These are phyloP conservation scores for Macropodus opercularis DNA, from an alignment of 2,797 vertebrate species.

Conservation along the genomic window DNA sequence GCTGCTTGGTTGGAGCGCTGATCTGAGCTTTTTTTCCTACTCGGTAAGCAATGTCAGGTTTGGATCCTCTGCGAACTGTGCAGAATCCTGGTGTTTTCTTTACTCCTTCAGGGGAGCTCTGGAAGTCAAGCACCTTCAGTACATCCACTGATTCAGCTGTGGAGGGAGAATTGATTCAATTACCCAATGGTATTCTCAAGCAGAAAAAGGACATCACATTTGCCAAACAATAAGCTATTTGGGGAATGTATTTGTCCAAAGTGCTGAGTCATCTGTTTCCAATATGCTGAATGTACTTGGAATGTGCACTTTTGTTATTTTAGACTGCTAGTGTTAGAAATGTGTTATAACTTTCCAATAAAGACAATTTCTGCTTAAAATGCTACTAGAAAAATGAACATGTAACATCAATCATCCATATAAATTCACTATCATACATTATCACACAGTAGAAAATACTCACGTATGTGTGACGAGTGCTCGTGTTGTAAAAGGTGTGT, in stretches of 20 bases:
- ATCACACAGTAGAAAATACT: not conserved
- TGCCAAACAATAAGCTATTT: not conserved
- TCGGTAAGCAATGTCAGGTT: conserved; percentile 91
- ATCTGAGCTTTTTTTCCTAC: conserved; percentile 91
- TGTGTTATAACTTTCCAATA: not conserved
- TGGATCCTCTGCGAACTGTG: conserved; percentile 89
- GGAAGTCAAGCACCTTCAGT: conserved; percentile 94
- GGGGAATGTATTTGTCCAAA: conserved; percentile 1
- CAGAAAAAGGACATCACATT: conserved; percentile 2
- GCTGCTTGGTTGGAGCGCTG: conserved; percentile 92
- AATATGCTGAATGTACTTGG: not conserved
- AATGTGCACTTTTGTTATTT: not conserved
- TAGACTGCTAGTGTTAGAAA: not conserved
- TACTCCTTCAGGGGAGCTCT: conserved; percentile 92
- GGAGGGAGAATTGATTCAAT: conserved; percentile 19
- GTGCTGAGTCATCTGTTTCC: not conserved
- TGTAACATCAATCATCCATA: not conserved
- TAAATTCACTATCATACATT: not conserved
- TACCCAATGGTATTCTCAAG: not conserved
- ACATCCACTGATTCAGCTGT: conserved; percentile 94
- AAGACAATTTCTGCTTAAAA: not conserved
- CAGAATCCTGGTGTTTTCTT: conserved; percentile 93
- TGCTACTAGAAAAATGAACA: not conserved
- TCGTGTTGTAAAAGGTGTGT: conserved; percentile 26
- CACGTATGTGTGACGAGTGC: conserved; percentile 1